Evolutionary conservation across 2,888 invertebrate species (phyloP), one percentile per base, ranked within the genome.

Genomic region (Drosophila gaucha): DNA sequence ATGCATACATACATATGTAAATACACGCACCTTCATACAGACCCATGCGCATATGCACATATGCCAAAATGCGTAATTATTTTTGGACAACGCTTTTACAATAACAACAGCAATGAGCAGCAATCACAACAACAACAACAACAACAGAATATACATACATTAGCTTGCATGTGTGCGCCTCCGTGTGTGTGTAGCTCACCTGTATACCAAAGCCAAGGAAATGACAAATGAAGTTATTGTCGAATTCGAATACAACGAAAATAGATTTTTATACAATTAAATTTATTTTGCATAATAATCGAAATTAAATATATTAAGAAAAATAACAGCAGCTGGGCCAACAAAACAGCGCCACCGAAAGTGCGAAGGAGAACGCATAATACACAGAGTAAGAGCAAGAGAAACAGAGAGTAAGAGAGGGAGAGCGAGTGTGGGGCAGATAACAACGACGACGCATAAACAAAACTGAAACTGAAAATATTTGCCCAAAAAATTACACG

Each of bases 181-280:
- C 14, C 47, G 54, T 49, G 51, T 51, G 18, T 41, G 24, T 41
- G 47, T 63, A 56, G 46, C 44, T 58, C 44, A 46, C 28, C 50
- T 57, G 47, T 35, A 62, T 39, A 47, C 47, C 36, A 56, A 39
- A 74, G 57, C 39, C 26, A 39, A 54, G 38, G 22, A 31, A 41
- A 31, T 31, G 36, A 59, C 63, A 63, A 31, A 31, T 51, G 24
- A 18, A 47, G 22, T n/a, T 33, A 26, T 46, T 66, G 75, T 78
- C 59, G 44, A 71, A 66, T 77, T 54, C 52, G 49, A 64, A 74
- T 68, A 74, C 74, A 78, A 78, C 78, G 74, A 78, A 78, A 62
- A 65, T 54, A 47, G 50, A 54, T 67, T 78, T 74, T 74, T 54
- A 74, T 74, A 77, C 39, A 33, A 52, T 30, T 38, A 20, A 6